A percentile compares a stretch with the other conserved stretches of the same genome.
These are phyloP conservation scores for Gouania willdenowi DNA, from an alignment of 2,797 vertebrate species.

Conservation along the genomic window DNA sequence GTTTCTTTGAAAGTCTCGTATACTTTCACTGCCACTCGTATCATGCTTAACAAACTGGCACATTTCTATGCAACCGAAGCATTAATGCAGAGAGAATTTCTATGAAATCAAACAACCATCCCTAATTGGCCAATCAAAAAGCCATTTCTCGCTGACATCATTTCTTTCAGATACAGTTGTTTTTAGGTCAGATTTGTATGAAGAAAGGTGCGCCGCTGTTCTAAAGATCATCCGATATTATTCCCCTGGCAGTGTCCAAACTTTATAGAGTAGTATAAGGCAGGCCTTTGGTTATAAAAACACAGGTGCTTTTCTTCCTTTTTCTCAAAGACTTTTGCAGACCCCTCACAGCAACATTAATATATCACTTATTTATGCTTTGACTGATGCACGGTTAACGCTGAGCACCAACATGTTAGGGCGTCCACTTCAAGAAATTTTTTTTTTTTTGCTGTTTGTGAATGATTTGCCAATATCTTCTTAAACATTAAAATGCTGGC, in stretches of 20 bases:
- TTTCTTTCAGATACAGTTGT: slow-evolving; percentile 43
- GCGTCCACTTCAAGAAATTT: slow-evolving; percentile 8
- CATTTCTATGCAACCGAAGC: slow-evolving; percentile 12
- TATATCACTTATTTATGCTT: slow-evolving; percentile 52
- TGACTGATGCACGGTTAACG: slow-evolving; percentile 25
- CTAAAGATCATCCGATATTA: slow-evolving; percentile 63
- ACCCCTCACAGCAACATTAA: slow-evolving; percentile 46
- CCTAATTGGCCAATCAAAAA: slow-evolving; percentile 43
- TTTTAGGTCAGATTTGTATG: slow-evolving; percentile 39
- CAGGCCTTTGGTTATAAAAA: slow-evolving; percentile 63
- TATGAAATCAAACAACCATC: slow-evolving; percentile 39
- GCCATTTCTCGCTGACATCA: slow-evolving; percentile 51
- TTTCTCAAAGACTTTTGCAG: slow-evolving; percentile 63
- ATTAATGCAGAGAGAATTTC: slow-evolving; percentile 9
- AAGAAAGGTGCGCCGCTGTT: slow-evolving; percentile 58
- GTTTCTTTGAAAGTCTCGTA: too few species aligned
- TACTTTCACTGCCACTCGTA: background rate
- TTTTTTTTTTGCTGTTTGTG: slow-evolving; percentile 58
- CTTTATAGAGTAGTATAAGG: slow-evolving; percentile 66
- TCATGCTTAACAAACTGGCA: slow-evolving; percentile 8
- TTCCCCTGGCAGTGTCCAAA: slow-evolving; percentile 52
- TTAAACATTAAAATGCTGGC: slow-evolving; percentile 79
- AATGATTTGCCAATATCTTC: slow-evolving; percentile 73
- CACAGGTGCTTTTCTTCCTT: slow-evolving; percentile 61
- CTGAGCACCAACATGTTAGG: background rate